These are phyloP conservation scores for Macropodus opercularis DNA, from an alignment of 2,797 vertebrate species.

Conservation along the genomic window DNA sequence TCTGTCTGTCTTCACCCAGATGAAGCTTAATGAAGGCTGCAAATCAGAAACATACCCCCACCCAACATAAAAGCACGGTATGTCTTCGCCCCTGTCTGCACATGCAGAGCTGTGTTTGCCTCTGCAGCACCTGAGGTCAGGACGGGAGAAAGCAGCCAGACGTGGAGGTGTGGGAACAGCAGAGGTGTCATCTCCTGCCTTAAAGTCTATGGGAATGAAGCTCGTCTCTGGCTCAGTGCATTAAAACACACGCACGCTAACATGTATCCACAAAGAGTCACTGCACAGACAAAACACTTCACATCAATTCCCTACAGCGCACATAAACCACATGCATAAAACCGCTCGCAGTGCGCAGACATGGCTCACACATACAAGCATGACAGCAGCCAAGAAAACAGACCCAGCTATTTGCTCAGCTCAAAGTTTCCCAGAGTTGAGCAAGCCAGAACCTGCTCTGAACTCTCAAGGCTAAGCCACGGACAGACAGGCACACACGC, in stretches of 20 bases:
- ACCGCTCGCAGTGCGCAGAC: constrained; percentile 41
- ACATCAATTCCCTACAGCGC: constrained; percentile 15
- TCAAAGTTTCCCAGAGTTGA: constrained; percentile 81
- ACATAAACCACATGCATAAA: constrained; percentile 30
- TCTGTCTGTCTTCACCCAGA: constrained; percentile 19
- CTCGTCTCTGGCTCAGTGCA: constrained; percentile 44
- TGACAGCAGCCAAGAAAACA: constrained; percentile 74
- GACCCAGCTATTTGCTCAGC: constrained; percentile 80
- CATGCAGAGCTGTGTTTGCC: constrained; percentile 48
- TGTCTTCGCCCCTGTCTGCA: constrained; percentile 36
- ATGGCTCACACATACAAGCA: constrained; percentile 54
- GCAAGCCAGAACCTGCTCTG: constrained; percentile 84
- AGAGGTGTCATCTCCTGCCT: constrained; percentile 74
- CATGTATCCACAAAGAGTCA: constrained; percentile 7
- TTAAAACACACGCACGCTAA: constrained; percentile 15
- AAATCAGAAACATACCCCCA: constrained; percentile 17
- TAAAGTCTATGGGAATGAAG: constrained; percentile 57
- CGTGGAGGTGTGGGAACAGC: constrained; percentile 72
- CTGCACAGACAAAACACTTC: constrained; percentile 42
- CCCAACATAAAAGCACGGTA: constrained; percentile 19
- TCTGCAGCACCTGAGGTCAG: constrained; percentile 56
- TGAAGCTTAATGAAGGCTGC: constrained; percentile 16
- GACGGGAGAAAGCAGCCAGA: constrained; percentile 56
- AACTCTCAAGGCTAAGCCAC: constrained; percentile 70
- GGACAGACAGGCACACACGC: constrained; percentile 63